Evolutionary conservation across 1,140 invertebrate species (phyloP).

Genomic region (Oedothorax gibbosus): DNA sequence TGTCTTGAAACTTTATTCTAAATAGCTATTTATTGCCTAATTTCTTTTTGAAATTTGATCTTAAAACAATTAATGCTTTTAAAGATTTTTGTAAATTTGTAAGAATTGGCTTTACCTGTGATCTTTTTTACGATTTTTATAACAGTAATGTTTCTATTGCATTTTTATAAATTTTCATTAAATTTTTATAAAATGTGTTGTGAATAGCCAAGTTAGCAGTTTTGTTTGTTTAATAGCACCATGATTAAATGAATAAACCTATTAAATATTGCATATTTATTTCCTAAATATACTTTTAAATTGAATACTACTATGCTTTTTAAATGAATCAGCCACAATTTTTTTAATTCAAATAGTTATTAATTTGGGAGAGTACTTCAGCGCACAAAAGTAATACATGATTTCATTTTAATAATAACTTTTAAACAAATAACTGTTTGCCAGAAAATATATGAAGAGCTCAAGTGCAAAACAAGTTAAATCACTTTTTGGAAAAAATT

Average conservation of each 20-base stretch:
- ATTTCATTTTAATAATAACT: no score
- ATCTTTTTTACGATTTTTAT: conserved; percentile 55
- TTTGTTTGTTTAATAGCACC: conserved; percentile 2
- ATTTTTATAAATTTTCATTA: conserved; percentile 49
- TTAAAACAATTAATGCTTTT: neutral
- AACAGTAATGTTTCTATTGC: conserved; percentile 28
- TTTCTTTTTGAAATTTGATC: neutral
- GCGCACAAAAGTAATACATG: neutral
- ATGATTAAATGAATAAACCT: neutral
- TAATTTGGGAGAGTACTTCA: neutral
- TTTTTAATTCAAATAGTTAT: neutral
- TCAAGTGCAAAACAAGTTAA: no score
- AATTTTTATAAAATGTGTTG: conserved; percentile 10
- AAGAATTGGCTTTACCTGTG: conserved; percentile 45
- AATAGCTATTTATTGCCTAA: neutral
- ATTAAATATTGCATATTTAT: conserved; percentile 8
- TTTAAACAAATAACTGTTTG: no score
- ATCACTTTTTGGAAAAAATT: no score
- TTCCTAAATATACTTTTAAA: neutral
- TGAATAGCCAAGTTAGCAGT: conserved; percentile 15
- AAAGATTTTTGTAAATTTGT: conserved; percentile 9
- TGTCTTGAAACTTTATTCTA: neutral
- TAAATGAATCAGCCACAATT: neutral
- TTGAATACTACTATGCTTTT: neutral
- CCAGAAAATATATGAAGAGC: no score